Evolutionary conservation across 2,797 vertebrate genomes (phyloP).

Genomic region (Emys orbicularis): DNA sequence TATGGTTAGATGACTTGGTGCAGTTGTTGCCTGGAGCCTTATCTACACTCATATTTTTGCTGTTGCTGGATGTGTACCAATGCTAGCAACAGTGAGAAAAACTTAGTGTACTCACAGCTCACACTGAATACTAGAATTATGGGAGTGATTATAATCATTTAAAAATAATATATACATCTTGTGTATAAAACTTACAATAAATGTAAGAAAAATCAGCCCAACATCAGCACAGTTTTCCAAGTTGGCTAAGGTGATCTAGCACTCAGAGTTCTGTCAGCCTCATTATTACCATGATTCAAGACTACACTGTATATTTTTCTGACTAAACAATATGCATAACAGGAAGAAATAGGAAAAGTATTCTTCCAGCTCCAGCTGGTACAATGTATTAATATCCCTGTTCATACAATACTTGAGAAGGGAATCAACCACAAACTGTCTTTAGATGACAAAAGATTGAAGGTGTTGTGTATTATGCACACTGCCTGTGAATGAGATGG

Average conservation of each 20-base stretch:
- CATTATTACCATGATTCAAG: fast-evolving
- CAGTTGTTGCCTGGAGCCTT: not conserved
- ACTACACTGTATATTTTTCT: not conserved
- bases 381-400: not conserved
- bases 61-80: not conserved
- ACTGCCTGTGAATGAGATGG: not conserved
- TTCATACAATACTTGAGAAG: not conserved
- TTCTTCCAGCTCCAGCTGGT: not conserved
- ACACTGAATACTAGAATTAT: not conserved
- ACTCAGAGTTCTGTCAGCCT: not conserved
- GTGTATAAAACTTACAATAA: not conserved
- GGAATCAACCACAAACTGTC: not conserved
- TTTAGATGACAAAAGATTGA: not conserved
- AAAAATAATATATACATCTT: fast-evolving
- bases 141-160: not conserved
- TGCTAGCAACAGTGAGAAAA: not conserved
- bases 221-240: not conserved
- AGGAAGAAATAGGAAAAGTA: not conserved
- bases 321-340: not conserved
- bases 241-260: not conserved
- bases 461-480: not conserved
- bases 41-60: not conserved
- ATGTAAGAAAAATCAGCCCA: not conserved
- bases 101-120: not conserved
- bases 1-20: not conserved